These are phyloP conservation scores for Lerema accius DNA, from an alignment of 1,140 invertebrate genomes.

Conservation along the genomic window DNA sequence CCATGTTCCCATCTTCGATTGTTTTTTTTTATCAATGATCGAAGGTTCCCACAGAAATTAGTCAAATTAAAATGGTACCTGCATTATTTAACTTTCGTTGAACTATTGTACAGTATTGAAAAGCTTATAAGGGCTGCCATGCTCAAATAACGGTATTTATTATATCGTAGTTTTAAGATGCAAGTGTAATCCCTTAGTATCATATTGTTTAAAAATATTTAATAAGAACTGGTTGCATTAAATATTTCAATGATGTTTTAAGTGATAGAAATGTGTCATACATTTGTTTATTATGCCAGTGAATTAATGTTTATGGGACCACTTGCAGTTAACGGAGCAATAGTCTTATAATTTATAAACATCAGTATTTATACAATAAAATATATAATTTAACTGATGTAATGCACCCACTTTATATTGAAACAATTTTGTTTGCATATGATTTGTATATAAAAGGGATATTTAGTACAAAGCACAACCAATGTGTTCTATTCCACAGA, in stretches of 20 bases:
- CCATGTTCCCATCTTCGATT: no score
- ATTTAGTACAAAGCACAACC: conserved; percentile 25
- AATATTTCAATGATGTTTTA: conserved; percentile 17
- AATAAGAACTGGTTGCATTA: conserved; percentile 3
- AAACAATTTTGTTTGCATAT: conserved; percentile 8
- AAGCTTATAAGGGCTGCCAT: conserved; percentile 28
- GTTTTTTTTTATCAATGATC: no score
- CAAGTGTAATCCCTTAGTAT: conserved; percentile 16
- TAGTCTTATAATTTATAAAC: conserved; percentile 16
- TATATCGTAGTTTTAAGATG: conserved; percentile 36
- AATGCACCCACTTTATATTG: conserved; percentile 18
- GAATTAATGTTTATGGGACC: conserved; percentile 15
- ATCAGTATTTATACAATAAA: conserved; percentile 13
- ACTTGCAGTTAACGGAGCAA: conserved; percentile 4
- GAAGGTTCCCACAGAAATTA: conserved; percentile 13
- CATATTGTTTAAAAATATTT: no score
- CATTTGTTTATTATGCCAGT: conserved; percentile 12
- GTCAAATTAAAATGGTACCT: conserved; percentile 23
- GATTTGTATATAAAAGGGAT: conserved; percentile 21
- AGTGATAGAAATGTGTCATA: conserved; percentile 24
- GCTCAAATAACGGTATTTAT: conserved; percentile 43
- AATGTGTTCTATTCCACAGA: conserved; percentile 17
- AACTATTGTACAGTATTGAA: conserved; percentile 27
- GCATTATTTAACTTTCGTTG: conserved; percentile 19
- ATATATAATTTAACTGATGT: conserved; percentile 1